A percentile compares a stretch with the other conserved stretches of the same genome.
Conservation (phyloP, 2,797 vertebrate genomes). For the Limosa lapponica region DNA sequence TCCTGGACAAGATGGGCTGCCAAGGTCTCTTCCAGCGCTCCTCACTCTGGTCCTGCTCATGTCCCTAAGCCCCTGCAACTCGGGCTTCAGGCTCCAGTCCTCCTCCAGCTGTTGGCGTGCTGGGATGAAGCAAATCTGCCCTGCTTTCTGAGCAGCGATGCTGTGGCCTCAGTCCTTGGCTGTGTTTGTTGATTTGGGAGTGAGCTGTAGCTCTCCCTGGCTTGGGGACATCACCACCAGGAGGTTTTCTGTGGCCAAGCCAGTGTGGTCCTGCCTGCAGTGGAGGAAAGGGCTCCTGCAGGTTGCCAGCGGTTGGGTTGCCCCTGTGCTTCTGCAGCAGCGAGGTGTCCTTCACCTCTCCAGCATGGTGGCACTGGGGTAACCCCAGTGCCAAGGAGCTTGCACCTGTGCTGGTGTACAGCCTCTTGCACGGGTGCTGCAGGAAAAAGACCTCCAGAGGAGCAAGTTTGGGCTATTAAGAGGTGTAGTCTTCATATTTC, state of each 20-base stretch:
- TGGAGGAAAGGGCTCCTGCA: not conserved
- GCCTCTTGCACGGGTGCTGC: not conserved
- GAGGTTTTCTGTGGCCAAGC: not conserved
- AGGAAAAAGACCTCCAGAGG: not conserved
- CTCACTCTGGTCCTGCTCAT: not conserved
- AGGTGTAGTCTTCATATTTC: not conserved
- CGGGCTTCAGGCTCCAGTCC: not conserved
- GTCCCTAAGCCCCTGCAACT: not conserved
- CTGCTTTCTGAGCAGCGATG: not conserved
- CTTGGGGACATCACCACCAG: not conserved
- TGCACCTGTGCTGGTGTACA: not conserved
- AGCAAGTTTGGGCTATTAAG: not conserved
- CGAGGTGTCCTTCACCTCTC: accelerated
- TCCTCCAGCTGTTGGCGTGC: not conserved
- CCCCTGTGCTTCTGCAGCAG: not conserved
- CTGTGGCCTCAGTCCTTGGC: not conserved
- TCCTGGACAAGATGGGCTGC: not conserved
- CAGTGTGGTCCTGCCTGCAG: accelerated
- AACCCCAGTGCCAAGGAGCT: accelerated
- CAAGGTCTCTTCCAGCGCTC: not conserved
- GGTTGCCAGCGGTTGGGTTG: not conserved
- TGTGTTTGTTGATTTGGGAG: not conserved
- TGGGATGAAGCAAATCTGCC: not conserved
- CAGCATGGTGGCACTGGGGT: accelerated
- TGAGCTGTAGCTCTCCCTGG: not conserved